A percentile compares a stretch with the other conserved stretches of the same genome.
These are phyloP conservation scores for Nymphicus hollandicus DNA, from an alignment of 2,113 vertebrate genomes.

Conservation along the genomic window DNA sequence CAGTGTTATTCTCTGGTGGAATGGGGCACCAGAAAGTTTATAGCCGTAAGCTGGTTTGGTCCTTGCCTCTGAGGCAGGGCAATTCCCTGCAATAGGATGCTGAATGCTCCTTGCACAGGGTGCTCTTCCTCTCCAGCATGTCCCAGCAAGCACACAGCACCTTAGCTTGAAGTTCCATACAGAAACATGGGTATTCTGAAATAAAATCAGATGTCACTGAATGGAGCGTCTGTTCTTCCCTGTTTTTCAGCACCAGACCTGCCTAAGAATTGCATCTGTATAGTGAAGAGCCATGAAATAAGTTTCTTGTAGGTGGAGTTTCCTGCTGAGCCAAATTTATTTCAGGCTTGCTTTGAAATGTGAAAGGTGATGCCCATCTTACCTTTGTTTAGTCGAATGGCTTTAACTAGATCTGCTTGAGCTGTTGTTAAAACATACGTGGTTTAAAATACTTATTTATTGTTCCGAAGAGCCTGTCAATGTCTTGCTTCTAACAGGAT, in stretches of 20 bases:
- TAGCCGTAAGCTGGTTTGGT: background rate
- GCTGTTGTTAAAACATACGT: background rate
- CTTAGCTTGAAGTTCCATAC: background rate
- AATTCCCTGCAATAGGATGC: background rate
- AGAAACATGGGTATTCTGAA: background rate
- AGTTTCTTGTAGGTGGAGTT: background rate
- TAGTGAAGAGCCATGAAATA: background rate
- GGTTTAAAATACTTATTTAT: background rate
- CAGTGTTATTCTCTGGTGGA: background rate
- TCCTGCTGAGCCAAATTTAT: background rate
- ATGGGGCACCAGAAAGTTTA: background rate
- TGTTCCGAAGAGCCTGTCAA: constrained; percentile 16
- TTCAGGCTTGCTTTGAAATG: constrained; percentile 6
- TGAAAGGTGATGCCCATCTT: background rate
- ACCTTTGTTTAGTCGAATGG: background rate
- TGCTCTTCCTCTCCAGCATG: background rate
- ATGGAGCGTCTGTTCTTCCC: background rate
- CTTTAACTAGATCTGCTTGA: constrained; percentile 11
- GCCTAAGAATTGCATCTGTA: background rate
- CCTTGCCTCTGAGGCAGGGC: background rate
- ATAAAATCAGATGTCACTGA: background rate
- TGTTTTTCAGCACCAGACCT: background rate
- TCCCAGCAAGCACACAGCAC: background rate
- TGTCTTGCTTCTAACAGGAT: background rate
- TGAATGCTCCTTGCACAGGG: background rate